A percentile compares a stretch with the other conserved stretches of the same genome.
These are phyloP conservation scores for Leguminivora glycinivorella DNA, from an alignment of 1,140 invertebrate genomes.

Conservation along the genomic window DNA sequence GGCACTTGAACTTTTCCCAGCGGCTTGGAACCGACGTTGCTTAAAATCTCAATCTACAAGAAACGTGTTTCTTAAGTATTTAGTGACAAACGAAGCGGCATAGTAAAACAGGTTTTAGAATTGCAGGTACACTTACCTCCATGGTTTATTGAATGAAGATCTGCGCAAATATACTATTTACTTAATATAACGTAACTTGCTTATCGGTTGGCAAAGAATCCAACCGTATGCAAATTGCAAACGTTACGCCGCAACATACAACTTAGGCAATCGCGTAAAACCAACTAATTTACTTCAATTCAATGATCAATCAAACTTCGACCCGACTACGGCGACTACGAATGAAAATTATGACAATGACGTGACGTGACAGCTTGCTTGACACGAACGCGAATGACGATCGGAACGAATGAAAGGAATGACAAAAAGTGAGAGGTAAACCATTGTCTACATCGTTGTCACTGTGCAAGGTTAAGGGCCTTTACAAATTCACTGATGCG, in stretches of 20 bases:
- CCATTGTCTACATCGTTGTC: too few relatives aligned
- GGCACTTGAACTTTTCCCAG: constrained; percentile 80
- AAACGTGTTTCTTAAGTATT: not conserved
- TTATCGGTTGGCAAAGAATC: not conserved
- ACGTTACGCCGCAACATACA: constrained; percentile 3
- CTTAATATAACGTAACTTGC: not conserved
- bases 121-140: constrained; percentile 13
- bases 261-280: not conserved
- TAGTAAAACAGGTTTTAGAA: constrained; percentile 9
- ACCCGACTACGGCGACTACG: not conserved
- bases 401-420: too few relatives aligned
- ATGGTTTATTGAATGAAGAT: not conserved
- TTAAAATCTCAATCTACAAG: constrained; percentile 81
- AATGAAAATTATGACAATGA: not conserved
- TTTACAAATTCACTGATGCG: too few relatives aligned
- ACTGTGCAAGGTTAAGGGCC: too few relatives aligned
- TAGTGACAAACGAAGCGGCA: not conserved
- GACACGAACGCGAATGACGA: too few relatives aligned
- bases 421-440: too few relatives aligned
- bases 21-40: constrained; percentile 78
- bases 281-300: too few relatives aligned
- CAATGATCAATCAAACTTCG: too few relatives aligned
- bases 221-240: not conserved
- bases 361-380: too few relatives aligned
- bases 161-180: not conserved